Conservation (phyloP, 1,140 invertebrate species). For the Drosophila varians region DNA sequence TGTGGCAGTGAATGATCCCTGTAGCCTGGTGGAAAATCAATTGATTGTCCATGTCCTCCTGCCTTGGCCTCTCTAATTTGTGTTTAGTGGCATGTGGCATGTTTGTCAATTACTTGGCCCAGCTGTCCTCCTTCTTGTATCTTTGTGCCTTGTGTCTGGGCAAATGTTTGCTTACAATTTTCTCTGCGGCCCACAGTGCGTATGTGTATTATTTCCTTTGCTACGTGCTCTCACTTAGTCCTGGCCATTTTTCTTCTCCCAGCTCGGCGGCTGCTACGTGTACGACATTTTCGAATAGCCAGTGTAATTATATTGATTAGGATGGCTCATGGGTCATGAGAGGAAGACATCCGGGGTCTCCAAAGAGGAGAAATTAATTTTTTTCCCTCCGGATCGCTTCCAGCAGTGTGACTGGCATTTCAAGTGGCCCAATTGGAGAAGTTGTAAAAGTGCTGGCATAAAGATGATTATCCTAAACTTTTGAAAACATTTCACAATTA, state of each 20-base stretch:
- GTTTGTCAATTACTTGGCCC: constrained; percentile 74
- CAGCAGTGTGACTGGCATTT: constrained; percentile 62
- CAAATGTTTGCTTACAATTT: constrained; percentile 70
- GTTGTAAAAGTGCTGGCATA: constrained; percentile 1
- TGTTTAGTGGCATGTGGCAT: constrained; percentile 79
- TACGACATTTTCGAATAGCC: constrained; percentile 76
- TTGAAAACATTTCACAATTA: neutral
- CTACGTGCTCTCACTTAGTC: constrained; percentile 62
- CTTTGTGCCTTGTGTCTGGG: constrained; percentile 5
- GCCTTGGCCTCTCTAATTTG: constrained; percentile 59
- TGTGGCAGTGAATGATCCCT: constrained; percentile 15
- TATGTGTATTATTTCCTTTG: constrained; percentile 75
- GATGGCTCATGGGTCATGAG: neutral
- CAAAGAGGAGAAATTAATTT: constrained; percentile 65
- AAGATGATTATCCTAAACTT: constrained; percentile 27
- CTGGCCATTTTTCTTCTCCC: constrained; percentile 42
- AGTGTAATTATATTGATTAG: constrained; percentile 80
- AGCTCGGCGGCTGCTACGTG: constrained; percentile 49
- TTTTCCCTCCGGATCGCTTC: constrained; percentile 9
- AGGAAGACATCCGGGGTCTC: constrained; percentile 10
- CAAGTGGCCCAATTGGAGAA: constrained; percentile 34
- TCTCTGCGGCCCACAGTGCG: constrained; percentile 53
- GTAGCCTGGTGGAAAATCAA: constrained; percentile 55
- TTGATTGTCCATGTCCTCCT: constrained; percentile 59
- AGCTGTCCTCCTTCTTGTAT: constrained; percentile 3